Base-by-base conservation (phyloP, 2,797 vertebrate genomes). In the Pangasius macronema region DNA sequence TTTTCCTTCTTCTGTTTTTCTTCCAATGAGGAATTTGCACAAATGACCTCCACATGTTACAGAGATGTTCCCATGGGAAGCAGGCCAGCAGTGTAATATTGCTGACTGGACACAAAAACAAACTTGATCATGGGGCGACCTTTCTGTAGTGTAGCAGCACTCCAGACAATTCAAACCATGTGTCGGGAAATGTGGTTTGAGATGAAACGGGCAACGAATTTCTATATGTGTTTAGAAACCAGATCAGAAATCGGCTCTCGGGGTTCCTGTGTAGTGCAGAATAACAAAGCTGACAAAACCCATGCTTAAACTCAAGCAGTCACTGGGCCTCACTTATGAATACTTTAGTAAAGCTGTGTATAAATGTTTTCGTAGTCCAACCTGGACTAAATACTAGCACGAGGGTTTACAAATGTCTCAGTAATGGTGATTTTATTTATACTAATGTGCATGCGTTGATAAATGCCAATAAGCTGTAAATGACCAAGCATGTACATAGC, bases 11-110 rank as follows among this genome's bases (percentile, higher is more conserved):
- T 77, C 85, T 85, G 89, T 91, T 88, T 91, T 92, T 88, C 92
- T 89, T 89, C 88, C 83, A 89, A 84, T 70, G 73, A 92, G 93
- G 91, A 93, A 94, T 94, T 92, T 87, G 85, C 90, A 89, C 92
- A 94, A 95, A 96, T 93, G 85, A 92, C 88, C 92, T 94, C 95
- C 95, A 96, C 92, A 92, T 95, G 95, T 92, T 92, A 89, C 81
- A 87, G 88, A 90, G 93, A 92, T 90, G 91, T 92, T 91, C 94
- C 90, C 92, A 80, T 79, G 94, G 95, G 94, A 93, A 82, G 5
- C 39, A 77, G 92, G 91, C 93, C 88, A 92, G 91, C 90, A 84
- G 92, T 91, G 92, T 90, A 84, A 93, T 93, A 93, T 87, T 92
- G 94, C 94, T 95, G 94, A 95, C 92, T 75, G 92, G 93, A 94